Evolutionary conservation across 2,888 invertebrate genomes (phyloP).

Genomic region (Metacarcinus magister): DNA sequence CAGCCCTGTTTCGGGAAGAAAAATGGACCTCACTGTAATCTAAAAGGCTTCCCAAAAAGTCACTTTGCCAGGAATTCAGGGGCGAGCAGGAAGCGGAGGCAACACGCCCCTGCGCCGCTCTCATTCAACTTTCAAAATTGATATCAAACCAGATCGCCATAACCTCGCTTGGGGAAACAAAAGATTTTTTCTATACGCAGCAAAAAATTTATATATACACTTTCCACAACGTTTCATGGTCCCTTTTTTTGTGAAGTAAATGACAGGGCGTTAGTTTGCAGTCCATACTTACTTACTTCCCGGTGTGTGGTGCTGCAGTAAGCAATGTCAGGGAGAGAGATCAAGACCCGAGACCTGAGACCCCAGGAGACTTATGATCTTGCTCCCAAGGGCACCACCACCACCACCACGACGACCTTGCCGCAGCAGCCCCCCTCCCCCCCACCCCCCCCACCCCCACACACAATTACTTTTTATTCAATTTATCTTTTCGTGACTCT

Average conservation of each 20-base stretch:
- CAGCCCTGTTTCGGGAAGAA: not conserved
- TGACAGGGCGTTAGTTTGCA: not conserved
- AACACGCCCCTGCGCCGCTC: not conserved
- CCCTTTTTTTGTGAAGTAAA: not conserved
- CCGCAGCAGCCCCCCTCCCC: too few species aligned
- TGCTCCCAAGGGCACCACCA: too few species aligned
- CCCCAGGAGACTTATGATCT: too few species aligned
- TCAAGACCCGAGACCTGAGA: too few species aligned
- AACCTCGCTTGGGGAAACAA: not conserved
- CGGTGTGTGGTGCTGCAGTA: too few species aligned
- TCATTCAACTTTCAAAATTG: not conserved
- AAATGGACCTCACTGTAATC: not conserved
- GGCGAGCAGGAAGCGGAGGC: not conserved
- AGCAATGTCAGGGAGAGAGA: too few species aligned
- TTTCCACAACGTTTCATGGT: not conserved
- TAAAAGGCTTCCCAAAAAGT: conserved; percentile 8
- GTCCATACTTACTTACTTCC: too few species aligned
- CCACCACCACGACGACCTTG: too few species aligned
- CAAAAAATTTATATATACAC: not conserved
- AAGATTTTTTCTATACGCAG: not conserved
- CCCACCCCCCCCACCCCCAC: too few species aligned
- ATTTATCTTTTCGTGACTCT: too few species aligned
- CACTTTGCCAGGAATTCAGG: not conserved
- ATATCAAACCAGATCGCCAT: not conserved
- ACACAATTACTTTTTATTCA: too few species aligned